Conservation (phyloP, 2,888 invertebrate species). For the Eupeodes latifasciatus region DNA sequence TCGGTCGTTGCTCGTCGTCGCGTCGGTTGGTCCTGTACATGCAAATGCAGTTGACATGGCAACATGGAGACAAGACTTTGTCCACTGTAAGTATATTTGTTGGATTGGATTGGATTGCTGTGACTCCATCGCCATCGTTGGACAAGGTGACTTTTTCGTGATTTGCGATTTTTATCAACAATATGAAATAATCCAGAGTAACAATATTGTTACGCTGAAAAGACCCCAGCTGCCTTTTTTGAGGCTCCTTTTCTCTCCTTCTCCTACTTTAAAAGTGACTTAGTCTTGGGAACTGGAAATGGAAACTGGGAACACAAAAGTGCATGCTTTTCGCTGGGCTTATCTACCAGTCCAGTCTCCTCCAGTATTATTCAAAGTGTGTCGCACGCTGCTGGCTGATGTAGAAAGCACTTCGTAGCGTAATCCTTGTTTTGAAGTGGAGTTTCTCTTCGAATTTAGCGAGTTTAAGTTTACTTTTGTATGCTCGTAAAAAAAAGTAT, state of each 20-base stretch:
- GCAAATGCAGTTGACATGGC: slow-evolving; percentile 64
- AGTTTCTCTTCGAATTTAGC: slow-evolving; percentile 62
- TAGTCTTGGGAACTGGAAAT: too few species aligned
- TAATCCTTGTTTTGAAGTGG: slow-evolving; percentile 65
- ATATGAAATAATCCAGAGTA: slow-evolving; percentile 77
- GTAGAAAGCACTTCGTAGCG: slow-evolving; percentile 69
- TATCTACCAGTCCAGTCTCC: slow-evolving; percentile 53
- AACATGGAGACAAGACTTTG: slow-evolving; percentile 66
- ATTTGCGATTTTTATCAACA: slow-evolving; percentile 75
- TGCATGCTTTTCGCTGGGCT: slow-evolving; percentile 47
- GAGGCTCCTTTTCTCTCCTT: not conserved
- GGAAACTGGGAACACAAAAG: slow-evolving; percentile 54
- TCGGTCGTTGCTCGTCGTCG: not conserved
- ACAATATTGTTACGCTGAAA: slow-evolving; percentile 74
- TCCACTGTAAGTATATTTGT: slow-evolving; percentile 29
- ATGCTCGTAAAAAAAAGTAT: not conserved
- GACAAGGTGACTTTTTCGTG: slow-evolving; percentile 76
- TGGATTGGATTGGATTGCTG: slow-evolving; percentile 9
- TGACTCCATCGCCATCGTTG: slow-evolving; percentile 55
- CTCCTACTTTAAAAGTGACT: slow-evolving; percentile 35
- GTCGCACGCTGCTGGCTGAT: slow-evolving; percentile 58
- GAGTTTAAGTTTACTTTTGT: too few species aligned
- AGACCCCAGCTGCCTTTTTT: slow-evolving; percentile 63
- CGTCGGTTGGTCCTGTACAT: not conserved
- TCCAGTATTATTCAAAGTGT: slow-evolving; percentile 70